Evolutionary conservation across 2,797 vertebrate genomes (phyloP).

Genomic region (Passerculus sandwichensis): DNA sequence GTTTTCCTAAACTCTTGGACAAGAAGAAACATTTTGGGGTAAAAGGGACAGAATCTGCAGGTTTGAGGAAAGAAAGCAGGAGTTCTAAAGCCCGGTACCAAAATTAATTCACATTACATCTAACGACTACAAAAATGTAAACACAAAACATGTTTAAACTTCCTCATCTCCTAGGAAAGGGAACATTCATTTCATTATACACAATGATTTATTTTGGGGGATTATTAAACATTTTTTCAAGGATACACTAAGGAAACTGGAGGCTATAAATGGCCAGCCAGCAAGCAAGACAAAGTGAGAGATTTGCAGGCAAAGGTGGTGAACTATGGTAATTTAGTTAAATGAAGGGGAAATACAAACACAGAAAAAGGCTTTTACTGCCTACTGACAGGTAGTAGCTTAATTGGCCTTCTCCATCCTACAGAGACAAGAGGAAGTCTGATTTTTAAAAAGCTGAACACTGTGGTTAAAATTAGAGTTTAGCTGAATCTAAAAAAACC

Average conservation of each 20-base stretch:
- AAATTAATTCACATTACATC: neutral
- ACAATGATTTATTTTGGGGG: neutral
- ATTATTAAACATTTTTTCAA: neutral
- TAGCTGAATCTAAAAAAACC: neutral
- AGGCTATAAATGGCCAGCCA: neutral
- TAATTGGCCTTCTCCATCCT: slow-evolving; percentile 25
- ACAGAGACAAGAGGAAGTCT: slow-evolving; percentile 7
- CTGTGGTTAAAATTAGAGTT: neutral
- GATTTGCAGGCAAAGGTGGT: neutral
- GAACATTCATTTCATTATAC: neutral
- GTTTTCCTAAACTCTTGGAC: neutral
- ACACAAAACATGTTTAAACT: neutral
- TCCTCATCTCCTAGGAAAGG: neutral
- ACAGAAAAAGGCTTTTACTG: neutral
- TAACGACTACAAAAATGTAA: neutral
- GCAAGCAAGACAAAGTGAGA: neutral
- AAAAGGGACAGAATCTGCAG: neutral
- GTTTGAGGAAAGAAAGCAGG: neutral
- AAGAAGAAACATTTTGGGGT: neutral
- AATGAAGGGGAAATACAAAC: slow-evolving; percentile 24
- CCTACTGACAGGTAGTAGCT: neutral
- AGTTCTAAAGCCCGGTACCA: neutral
- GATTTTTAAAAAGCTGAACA: neutral
- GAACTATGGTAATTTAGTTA: neutral
- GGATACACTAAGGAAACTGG: neutral